Evolutionary conservation across 2,888 invertebrate genomes (phyloP), one percentile per base, ranked within the genome.

Genomic region (Exocentrus adspersus): DNA sequence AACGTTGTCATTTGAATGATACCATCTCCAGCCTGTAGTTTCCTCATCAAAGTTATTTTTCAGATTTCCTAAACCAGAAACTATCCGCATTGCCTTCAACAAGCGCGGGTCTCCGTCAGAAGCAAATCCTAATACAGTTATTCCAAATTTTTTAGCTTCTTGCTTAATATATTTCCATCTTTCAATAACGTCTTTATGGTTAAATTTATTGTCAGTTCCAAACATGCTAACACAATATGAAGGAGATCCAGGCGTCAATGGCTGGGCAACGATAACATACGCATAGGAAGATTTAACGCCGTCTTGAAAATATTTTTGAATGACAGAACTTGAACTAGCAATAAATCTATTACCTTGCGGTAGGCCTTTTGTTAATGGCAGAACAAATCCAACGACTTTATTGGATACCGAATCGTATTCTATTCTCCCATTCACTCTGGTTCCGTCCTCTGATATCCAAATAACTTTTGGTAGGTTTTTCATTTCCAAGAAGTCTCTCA

Each of bases 371-470:
- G 14, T 52, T 19, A 52, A 30, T 30, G 52, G 28, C 19, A 52
- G 14, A 32, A 30, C 52, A 52, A 52, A 52, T 16, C 52, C 52
- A 12, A 52, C 12, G 7, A 30, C 16, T 52, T 14, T 30, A 52
- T 52, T 52, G 6, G 52, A 24, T 12, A 12, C 9, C n/a, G 28
- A 4, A 32, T 52, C 52, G 7, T 52, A 52, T 52, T 52, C 17
- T 10, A 52, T 52, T 60, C 37, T 59, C 0, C 43, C 32, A 5
- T 54, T 54, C 3, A 64, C 48, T 50, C 56, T 60, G 2, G 64
- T 64, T 17, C 21, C 59, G 14, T 64, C 64, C 41, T 64, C 59
- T 43, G 45, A 52, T 20, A 64, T 60, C 54, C 64, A 64, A 17
- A 60, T 5, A n/a, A 60, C 50, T 54, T 64, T 64, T 9, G 60